phyloP scores from a whole-genome alignment of 1,140 invertebrate species.

The Leucophenga varia region DNA sequence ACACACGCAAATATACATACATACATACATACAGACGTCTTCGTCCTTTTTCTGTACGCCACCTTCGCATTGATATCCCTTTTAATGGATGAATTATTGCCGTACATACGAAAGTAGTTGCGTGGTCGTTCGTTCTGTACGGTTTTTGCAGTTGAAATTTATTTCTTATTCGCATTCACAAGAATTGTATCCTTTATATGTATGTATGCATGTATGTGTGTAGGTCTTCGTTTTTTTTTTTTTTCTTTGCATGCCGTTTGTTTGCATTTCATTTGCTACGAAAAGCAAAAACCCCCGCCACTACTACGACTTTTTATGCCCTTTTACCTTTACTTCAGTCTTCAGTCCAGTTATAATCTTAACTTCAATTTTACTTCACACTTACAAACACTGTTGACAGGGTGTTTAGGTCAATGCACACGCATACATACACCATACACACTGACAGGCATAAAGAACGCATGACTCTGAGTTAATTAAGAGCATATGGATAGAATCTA shows the following conservation, averaged over 20 bases:
- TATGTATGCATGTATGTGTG: not conserved
- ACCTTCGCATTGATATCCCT: slow-evolving; percentile 50
- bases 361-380: no score
- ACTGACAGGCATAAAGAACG: no score
- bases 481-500: no score
- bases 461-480: no score
- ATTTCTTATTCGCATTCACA: slow-evolving; percentile 7
- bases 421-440: no score
- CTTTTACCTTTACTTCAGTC: no score
- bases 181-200: slow-evolving; percentile 3
- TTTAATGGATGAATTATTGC: slow-evolving; percentile 57
- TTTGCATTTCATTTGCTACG: slow-evolving; percentile 54
- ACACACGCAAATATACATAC: slow-evolving; percentile 1
- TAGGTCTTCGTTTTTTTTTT: not conserved
- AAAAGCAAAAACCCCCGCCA: slow-evolving; percentile 9
- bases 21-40: not conserved
- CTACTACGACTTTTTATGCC: no score
- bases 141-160: slow-evolving; percentile 18
- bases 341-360: no score
- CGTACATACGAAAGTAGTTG: slow-evolving; percentile 56
- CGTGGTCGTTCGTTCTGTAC: slow-evolving; percentile 24
- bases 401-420: no score
- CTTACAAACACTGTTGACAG: no score
- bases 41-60: not conserved
- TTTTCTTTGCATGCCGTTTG: no score